Evolutionary conservation across 2,113 vertebrate species (phyloP), one percentile per base, ranked within the genome.

Genomic region (Beaufortia kweichowensis): DNA sequence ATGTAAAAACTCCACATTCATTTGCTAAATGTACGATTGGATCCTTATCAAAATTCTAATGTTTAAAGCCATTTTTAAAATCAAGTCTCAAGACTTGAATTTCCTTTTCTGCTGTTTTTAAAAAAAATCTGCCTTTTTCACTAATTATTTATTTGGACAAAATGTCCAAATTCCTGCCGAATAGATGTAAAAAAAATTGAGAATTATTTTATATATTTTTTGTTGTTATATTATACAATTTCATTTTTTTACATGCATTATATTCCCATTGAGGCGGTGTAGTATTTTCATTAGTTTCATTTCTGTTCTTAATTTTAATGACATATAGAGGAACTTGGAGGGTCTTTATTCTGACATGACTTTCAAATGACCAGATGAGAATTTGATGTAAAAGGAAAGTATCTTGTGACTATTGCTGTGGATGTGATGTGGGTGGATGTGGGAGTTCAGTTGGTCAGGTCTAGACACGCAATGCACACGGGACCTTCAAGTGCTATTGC

Each of bases 401-500:
- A 29, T 63, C 29, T 19, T 84, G 79, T 87, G 87, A 83, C 74
- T 56, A 62, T 69, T 78, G 68, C 73, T 79, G 56, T 65, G 78
- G 86, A 86, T 89, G 86, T 59, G 69, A 72, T 60, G 55, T n/a
- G 31, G 86, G 68, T 88, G 88, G 79, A 69, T 80, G 84, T 81
- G 85, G 84, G 69, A 78, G 60, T 80, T 65, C 68, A 75, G 82
- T 69, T 78, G 78, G 63, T 71, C 79, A 84, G 86, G 83, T 84
- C 82, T 83, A 89, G 88, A 86, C 89, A 91, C 88, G 87, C 90
- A 76, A 90, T 87, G 75, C 89, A 83, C 88, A 57, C 79, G 90
- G 85, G 90, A 87, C 35, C 3, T 48, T 50, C 68, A 79, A 65
- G 31, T 67, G 53, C 33, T 28, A 43, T 35, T 14, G 76, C 82